Evolutionary conservation across 2,113 vertebrate genomes (phyloP), one percentile per base, ranked within the genome.

Genomic region (Delphinus delphis): DNA sequence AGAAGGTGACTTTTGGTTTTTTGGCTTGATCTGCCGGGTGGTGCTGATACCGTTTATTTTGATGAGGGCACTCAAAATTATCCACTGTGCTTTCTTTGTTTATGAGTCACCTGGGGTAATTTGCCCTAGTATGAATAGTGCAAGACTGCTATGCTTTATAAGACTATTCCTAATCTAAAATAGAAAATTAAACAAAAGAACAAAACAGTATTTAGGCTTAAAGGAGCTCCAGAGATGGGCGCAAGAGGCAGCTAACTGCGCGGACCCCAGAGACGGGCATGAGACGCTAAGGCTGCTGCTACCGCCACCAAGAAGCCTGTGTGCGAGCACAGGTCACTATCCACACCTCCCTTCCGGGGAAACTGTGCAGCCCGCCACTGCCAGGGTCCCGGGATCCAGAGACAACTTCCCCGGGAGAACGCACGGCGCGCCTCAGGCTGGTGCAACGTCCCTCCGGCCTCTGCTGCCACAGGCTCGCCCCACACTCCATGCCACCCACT

Each of bases 161-260:
- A 68, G 38, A 28, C 31, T n/a, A 58, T 26, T 58, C 77, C 53
- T 80, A 84, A 76, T 47, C 36, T 58, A 83, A 74, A 90, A n/a
- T 55, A 81, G 44, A 74, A 89, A 53, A 58, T n/a, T 82, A 73
- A 53, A 67, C 4, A 67, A 60, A 53, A 44, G 25, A 31, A 47
- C 23, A 25, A 55, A 36, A 70, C 36, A 36, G 36, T 77, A 76
- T 36, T 84, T 67, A 58, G 23, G 47, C 47, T 47, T 47, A 47
- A 47, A 47, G 11, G 47, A 50, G 12, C 47, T 50, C 47, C 47
- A 50, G 47, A 50, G 47, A 50, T 0, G 47, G 47, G 47, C 0
- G 47, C 12, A 3, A 50, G 47, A 12, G 0, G 2, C 12, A 1
- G 47, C 47, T 50, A 50, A 3, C 47, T 3, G 44, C 44, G 2